Base-by-base conservation (phyloP, 1,140 invertebrate genomes). In the Aphelinus atriplicis region DNA sequence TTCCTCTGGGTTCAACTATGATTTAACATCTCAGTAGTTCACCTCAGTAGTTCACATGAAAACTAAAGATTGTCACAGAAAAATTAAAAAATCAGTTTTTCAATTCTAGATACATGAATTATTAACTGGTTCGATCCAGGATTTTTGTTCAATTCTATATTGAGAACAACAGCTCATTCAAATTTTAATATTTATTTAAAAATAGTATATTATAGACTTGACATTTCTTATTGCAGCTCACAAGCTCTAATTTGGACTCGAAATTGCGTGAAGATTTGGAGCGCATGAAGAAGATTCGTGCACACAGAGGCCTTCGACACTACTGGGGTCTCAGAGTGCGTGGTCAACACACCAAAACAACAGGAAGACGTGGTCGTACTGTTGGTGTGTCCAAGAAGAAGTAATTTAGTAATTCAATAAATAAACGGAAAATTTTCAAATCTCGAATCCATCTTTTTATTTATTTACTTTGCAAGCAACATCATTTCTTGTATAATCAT, bases 371-470 rank as follows among this genome's bases (percentile, higher is more conserved):
- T 90, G 97, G 97, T 90, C 93, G 97, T 89, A 99, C 98, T 91
- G 98, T 99, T 85, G 98, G 98, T 96, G 97, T 99, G 79, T 98
- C 96, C 84, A 99, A 99, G 92, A 99, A 99, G 96, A 99, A 99
- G 93, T 96, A 96, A 94, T 69, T 73, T 69, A 58, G 60, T 76
- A 0, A 53, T 55, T 57, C 50, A 76, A 62, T 56, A 62, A 63
- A 60, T 51, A 65, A 26, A 26, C 26, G 26, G 26, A 26, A 26
- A 26, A 26, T 26, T 26, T 73, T 50, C 51, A 57, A 62, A 56
- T 56, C 2, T 53, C 65, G 6, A 65, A 60, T 60, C 0, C 60
- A 46, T 55, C 26, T 26, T 26, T 26, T 26, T 26, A 26, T 26
- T 26, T 26, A 26, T 68, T n/a, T 58, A n/a, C 26, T 72, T 43